Base-by-base conservation (phyloP, 2,113 vertebrate species). In the Myotis lucifugus region DNA sequence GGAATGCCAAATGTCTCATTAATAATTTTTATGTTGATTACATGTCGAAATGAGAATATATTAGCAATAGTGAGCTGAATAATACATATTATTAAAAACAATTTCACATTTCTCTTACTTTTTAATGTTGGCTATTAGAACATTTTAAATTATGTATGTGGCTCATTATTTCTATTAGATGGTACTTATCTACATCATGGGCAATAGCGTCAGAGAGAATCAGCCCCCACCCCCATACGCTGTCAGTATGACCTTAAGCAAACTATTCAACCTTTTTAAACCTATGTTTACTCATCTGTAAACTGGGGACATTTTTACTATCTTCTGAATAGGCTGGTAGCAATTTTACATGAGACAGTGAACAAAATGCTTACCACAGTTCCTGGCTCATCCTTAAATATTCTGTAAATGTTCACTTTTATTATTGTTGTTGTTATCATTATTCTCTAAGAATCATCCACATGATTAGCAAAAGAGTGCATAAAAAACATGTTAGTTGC, bases 21-120 rank as follows among this genome's bases (percentile, higher is more conserved):
- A 15, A 10, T 81, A 81, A n/a, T 66, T 90, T 67, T 76, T 79
- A 67, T 88, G 18, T 34, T 64, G 64, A 66, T 76, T 74, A 12
- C 8, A 72, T 54, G 21, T 78, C 89, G 29, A 84, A 93, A 85
- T 70, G 27, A 83, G 73, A 77, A 77, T 70, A 82, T 52, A 83
- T 88, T 77, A 37, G 56, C 37, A 77, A 2, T 46, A 52, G 1
- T 21, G 3, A 27, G 32, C 52, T 92, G n/a, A 96, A 89, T 83
- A 76, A 70, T 59, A 88, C 70, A 52, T 27, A 73, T 77, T 76
- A 61, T 78, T 73, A 83, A 91, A 96, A 93, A 66, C 69, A 46
- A 82, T 48, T 48, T 91, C 64, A 91, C 27, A 73, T 29, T 12
- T 79, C n/a, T 61, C 34, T 64, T 46, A 79, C 29, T 50, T 67